These are phyloP conservation scores for Gari tellinella DNA, from an alignment of 2,888 invertebrate genomes.

Conservation along the genomic window DNA sequence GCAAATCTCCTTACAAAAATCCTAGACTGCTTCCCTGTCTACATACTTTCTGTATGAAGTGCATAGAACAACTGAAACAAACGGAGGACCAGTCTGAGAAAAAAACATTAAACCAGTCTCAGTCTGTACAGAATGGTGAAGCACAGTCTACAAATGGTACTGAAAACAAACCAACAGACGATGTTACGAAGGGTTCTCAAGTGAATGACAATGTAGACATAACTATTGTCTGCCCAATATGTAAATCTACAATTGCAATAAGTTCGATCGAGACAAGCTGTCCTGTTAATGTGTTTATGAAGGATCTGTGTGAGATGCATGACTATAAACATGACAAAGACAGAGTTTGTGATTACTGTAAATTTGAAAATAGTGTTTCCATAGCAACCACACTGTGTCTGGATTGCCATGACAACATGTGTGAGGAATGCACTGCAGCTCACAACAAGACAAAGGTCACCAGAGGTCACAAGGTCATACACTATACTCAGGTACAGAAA, in stretches of 20 bases:
- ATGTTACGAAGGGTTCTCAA: too few relatives aligned
- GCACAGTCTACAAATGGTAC: too few relatives aligned
- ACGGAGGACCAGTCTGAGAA: constrained; percentile 30
- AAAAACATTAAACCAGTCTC: neutral
- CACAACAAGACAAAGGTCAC: constrained; percentile 80
- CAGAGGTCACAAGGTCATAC: constrained; percentile 74
- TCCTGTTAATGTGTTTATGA: constrained; percentile 67
- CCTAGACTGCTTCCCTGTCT: constrained; percentile 80
- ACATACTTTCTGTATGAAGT: constrained; percentile 74
- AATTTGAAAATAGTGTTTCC: constrained; percentile 66
- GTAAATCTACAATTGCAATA: constrained; percentile 52
- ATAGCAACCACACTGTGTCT: constrained; percentile 73
- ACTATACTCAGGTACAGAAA: constrained; percentile 71
- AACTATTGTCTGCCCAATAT: constrained; percentile 60
- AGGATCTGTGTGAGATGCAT: constrained; percentile 69
- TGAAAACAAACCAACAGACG: too few relatives aligned
- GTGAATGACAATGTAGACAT: neutral
- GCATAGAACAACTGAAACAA: constrained; percentile 54
- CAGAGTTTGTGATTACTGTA: constrained; percentile 76
- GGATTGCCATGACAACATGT: constrained; percentile 80
- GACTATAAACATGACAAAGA: constrained; percentile 65
- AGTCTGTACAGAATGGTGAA: too few relatives aligned
- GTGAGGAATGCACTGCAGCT: constrained; percentile 73
- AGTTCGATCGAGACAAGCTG: constrained; percentile 24
- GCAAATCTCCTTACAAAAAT: constrained; percentile 59